These are phyloP conservation scores for Arctocebus calabarensis DNA, from an alignment of 2,797 vertebrate genomes.

Conservation along the genomic window DNA sequence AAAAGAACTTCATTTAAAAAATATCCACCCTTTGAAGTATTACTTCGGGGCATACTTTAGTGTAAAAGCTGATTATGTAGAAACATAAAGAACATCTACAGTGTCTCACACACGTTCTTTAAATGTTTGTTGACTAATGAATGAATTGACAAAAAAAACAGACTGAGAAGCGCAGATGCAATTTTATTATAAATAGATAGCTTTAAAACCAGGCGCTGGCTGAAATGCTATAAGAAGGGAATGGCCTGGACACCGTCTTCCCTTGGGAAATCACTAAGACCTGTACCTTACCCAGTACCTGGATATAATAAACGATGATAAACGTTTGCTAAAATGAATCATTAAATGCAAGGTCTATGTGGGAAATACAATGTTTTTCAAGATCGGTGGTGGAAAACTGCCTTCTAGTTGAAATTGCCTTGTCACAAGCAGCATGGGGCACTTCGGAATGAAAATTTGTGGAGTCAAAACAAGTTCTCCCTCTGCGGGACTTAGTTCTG, in stretches of 20 bases:
- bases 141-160: neutral
- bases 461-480: neutral
- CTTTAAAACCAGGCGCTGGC: neutral
- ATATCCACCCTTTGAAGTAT: neutral
- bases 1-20: slow-evolving; percentile 18
- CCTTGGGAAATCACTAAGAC: neutral
- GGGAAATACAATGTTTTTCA: neutral
- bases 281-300: neutral
- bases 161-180: neutral
- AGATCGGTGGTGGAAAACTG: neutral
- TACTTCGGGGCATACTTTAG: slow-evolving; percentile 13
- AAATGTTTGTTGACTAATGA: slow-evolving; percentile 27
- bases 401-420: neutral
- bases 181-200: neutral
- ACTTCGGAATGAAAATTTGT: neutral
- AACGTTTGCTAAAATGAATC: neutral
- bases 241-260: neutral
- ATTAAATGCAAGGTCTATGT: neutral
- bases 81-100: neutral
- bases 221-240: neutral
- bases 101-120: neutral
- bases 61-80: neutral
- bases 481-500: neutral
- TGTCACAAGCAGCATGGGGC: neutral
- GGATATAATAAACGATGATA: neutral